A percentile compares a stretch with the other conserved stretches of the same genome.
These are phyloP conservation scores for Cryptoprocta ferox DNA, from an alignment of 2,797 vertebrate species.

Conservation along the genomic window DNA sequence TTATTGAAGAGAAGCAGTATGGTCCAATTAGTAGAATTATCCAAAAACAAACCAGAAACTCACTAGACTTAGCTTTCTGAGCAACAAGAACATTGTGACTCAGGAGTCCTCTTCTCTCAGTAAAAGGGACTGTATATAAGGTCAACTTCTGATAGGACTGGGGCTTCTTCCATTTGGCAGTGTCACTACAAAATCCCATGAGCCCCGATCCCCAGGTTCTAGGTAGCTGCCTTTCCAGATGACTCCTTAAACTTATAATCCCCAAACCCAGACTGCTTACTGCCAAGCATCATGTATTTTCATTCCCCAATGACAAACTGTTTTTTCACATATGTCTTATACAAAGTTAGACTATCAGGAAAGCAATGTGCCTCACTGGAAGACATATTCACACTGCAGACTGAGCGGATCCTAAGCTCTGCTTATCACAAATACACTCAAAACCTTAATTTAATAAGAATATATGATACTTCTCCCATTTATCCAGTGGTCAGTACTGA, in stretches of 20 bases:
- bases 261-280: not conserved
- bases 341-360: not conserved
- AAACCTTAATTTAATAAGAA: not conserved
- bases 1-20: not conserved
- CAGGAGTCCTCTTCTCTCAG: not conserved
- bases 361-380: not conserved
- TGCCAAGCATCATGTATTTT: not conserved
- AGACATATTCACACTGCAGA: not conserved
- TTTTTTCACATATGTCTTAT: not conserved
- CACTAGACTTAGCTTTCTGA: not conserved
- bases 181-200: not conserved
- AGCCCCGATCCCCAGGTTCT: accelerated
- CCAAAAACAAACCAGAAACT: not conserved
- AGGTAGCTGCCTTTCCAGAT: not conserved
- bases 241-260: not conserved
- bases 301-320: not conserved
- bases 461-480: not conserved
- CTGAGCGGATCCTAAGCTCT: not conserved
- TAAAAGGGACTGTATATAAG: not conserved
- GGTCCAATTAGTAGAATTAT: not conserved
- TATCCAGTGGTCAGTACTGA: not conserved
- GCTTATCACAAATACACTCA: not conserved
- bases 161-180: not conserved
- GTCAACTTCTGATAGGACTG: not conserved
- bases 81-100: not conserved